Evolutionary conservation across 2,888 invertebrate species (phyloP).

Genomic region (Allygus modestus): DNA sequence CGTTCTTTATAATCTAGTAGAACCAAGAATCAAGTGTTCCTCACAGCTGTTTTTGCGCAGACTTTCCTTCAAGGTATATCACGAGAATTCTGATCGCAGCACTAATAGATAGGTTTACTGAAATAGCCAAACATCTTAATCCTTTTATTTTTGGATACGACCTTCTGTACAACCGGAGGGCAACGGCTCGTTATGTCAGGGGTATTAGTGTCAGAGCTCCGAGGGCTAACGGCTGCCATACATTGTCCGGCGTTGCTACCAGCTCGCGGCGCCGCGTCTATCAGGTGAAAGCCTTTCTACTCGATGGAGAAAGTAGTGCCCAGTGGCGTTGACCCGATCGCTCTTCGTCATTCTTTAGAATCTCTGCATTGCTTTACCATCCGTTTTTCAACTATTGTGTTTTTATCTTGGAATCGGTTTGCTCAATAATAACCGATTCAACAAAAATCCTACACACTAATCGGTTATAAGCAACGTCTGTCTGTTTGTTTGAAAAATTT

Average conservation of each 20-base stretch:
- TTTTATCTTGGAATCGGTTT: too few species aligned
- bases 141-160: neutral
- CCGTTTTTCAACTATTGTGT: neutral
- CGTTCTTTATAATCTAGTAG: too few species aligned
- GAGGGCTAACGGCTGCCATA: too few species aligned
- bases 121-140: neutral
- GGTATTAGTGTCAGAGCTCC: neutral
- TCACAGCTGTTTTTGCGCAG: too few species aligned
- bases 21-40: too few species aligned
- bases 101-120: neutral
- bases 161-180: neutral
- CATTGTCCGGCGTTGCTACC: neutral
- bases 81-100: too few species aligned
- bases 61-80: too few species aligned
- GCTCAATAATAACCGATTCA: too few species aligned
- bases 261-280: neutral
- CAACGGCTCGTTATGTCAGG: slow-evolving; percentile 10
- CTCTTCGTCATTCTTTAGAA: slow-evolving; percentile 23
- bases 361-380: too few species aligned
- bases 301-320: slow-evolving; percentile 9
- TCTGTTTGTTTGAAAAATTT: too few species aligned
- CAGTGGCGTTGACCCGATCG: slow-evolving; percentile 7
- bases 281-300: slow-evolving; percentile 21
- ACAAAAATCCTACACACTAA: too few species aligned
- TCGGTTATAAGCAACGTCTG: too few species aligned